Base-by-base conservation (phyloP, 2,113 vertebrate species). In the Pardalotus punctatus region DNA sequence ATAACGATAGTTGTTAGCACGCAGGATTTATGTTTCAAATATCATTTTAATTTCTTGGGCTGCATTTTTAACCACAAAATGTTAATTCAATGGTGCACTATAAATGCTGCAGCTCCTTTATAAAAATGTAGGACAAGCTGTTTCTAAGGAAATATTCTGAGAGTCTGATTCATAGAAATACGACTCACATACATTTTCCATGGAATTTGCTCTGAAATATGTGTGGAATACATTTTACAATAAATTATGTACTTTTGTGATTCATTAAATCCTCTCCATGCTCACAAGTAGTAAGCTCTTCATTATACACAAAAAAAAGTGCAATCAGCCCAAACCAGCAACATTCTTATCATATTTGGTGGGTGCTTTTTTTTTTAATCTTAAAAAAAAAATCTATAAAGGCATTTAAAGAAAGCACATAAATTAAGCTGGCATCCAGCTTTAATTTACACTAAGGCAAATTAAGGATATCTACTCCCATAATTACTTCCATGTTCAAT, bases 1-100 rank as follows among this genome's bases (percentile, higher is more conserved):
- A 80, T 95, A 96, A 97, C 56, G 94, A 97, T 94, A 95, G 97
- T 98, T 98, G 98, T 98, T 98, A 98, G 97, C 97, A 96, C 92
- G 1, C 85, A 93, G 97, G 97, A 98, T 98, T 98, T 98, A 98
- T 98, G 98, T 98, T 98, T 98, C 97, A 97, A 98, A 98, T 98
- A 98, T 97, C 93, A 97, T 98, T 98, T 98, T 98, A 98, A 98
- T 98, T 98, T 98, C 97, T 98, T 17, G 17, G 93, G 95, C 97
- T 96, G 86, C 94, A 33, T 97, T 98, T 96, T 97, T 97, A 97
- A 97, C 97, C 97, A 97, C 97, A 97, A 97, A 94, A 98, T 98
- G 97, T 97, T 98, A 98, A 98, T 97, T 98, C 97, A 96, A 79
- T 66, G 87, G 97, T 93, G 93, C 40, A 38, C 96, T 97, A 94